These are phyloP conservation scores for Dysmachus trigonus DNA, from an alignment of 2,888 invertebrate species.

Conservation along the genomic window DNA sequence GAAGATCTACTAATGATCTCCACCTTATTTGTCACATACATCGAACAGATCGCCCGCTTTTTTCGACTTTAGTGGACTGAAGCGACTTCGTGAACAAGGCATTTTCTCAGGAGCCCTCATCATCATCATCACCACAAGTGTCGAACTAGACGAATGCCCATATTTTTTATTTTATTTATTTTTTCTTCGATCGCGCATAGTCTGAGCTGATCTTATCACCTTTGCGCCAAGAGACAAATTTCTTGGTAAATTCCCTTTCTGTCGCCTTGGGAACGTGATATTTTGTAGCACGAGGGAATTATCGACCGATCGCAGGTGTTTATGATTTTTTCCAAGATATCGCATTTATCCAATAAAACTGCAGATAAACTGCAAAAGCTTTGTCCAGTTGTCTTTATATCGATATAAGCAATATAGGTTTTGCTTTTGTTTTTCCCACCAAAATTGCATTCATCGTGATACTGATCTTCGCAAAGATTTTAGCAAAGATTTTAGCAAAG, in stretches of 20 bases:
- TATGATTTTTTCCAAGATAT: background rate
- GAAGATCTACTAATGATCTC: background rate
- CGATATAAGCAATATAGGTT: background rate
- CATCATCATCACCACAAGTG: background rate
- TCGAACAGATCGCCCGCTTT: background rate
- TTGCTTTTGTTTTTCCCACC: background rate
- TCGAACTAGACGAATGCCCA: background rate
- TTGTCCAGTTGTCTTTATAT: background rate
- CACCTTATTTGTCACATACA: background rate
- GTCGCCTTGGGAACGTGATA: background rate
- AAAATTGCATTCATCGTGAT: background rate
- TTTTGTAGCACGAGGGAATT: background rate
- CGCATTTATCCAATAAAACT: background rate
- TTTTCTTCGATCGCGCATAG: background rate
- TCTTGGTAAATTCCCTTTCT: background rate
- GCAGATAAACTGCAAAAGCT: background rate
- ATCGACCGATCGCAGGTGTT: background rate
- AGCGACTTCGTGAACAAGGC: background rate
- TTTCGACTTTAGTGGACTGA: background rate
- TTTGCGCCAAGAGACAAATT: constrained; percentile 4
- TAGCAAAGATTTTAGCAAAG: background rate
- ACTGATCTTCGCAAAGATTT: background rate
- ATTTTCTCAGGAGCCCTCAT: background rate
- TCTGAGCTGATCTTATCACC: background rate
- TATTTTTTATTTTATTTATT: background rate